phyloP scores from a whole-genome alignment of 2,797 vertebrate genomes.

The Sciaenops ocellatus region DNA sequence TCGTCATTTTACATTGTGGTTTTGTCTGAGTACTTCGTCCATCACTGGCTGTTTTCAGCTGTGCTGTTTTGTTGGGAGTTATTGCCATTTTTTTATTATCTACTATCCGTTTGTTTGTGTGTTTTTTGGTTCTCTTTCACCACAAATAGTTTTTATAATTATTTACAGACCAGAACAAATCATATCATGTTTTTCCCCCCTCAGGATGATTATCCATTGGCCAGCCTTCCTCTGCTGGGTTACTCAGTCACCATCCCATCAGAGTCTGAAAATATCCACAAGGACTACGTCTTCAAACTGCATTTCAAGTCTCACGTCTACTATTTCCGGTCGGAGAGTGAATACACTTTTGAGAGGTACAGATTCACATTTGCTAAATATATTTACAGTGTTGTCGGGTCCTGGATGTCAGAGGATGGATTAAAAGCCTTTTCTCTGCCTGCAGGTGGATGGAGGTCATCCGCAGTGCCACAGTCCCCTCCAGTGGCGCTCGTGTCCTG shows the following conservation, averaged over 20 bases:
- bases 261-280: conserved; percentile 96
- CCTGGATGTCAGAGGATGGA: background rate
- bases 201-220: conserved; percentile 97
- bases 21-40: no score
- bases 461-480: conserved; percentile 93
- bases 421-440: conserved; percentile 13
- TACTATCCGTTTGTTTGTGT: no score
- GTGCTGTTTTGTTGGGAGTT: no score
- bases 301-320: conserved; percentile 99
- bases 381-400: background rate
- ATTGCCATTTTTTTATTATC: no score
- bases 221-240: conserved; percentile 96
- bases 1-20: no score
- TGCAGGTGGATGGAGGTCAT: conserved; percentile 99
- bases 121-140: no score
- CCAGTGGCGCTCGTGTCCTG: conserved; percentile 84
- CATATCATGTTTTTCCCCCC: background rate
- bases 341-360: conserved; percentile 97
- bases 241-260: conserved; percentile 96
- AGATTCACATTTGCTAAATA: background rate
- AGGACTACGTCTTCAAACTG: conserved; percentile 98
- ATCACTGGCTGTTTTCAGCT: no score
- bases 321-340: conserved; percentile 98
- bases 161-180: background rate
- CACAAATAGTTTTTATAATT: no score